Evolutionary conservation across 2,888 invertebrate species (phyloP), one percentile per base, ranked within the genome.

Genomic region (Prosapia bicincta): DNA sequence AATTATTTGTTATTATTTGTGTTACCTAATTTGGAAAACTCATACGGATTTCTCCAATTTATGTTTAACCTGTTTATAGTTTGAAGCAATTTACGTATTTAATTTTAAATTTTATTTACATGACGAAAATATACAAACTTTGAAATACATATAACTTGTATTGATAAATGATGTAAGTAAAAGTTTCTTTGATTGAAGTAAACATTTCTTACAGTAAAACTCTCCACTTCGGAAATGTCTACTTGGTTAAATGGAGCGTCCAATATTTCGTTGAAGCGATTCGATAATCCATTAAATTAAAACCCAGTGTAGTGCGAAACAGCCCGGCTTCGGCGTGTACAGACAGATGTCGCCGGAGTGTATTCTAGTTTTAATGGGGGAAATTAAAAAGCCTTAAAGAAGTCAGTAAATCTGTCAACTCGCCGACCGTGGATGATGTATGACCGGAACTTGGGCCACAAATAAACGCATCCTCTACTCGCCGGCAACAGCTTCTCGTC

Each of bases 351-450:
- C 3, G 2, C 54, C 20, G 3, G 54, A 3, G 54, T 13, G 43
- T 69, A 69, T 74, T 30, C 65, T 65, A 74, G 30, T 74, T 74
- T 74, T 74, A 74, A 68, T 74, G 38, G 74, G 65, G 24, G 74
- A 69, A n/a, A 74, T 69, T 67, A 74, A 74, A 68, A 74, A 74
- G 68, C 10, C 74, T 69, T 74, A 74, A 74, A 74, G 67, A 74
- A 74, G 72, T 66, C 32, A 0, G 72, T 72, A 72, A 72, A 72
- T 72, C 72, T 72, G 72, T 72, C 72, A 13, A n/a, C 23, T 24
- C 20, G 9, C n/a, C 69, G 24, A 54, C 28, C 70, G 70, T 70
- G 70, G 30, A 71, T 75, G 75, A 71, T 54, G 71, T 54, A 54
- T 20, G 54, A 20, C 54, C 54, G 54, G 54, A 54, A 54, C 54